Evolutionary conservation across 2,888 invertebrate genomes (phyloP), one percentile per base, ranked within the genome.

Genomic region (Merodon equestris): DNA sequence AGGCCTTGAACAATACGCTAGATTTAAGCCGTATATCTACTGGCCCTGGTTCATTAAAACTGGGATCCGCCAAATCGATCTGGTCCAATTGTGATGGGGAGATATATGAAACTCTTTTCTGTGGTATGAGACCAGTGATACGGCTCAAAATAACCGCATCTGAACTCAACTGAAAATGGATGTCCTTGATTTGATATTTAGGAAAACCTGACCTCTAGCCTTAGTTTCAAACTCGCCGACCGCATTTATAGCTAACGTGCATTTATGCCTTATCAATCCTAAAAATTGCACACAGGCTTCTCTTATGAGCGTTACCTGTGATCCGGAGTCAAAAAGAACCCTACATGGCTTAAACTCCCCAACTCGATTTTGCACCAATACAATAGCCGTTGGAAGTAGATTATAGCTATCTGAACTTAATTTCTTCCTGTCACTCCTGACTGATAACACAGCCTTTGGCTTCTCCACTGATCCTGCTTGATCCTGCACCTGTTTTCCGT

Each of bases 271-370:
- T 27, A 15, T 15, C 27, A 1, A 12, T 1, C 13, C 66, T 42
- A 14, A 34, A 64, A 10, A 57, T 56, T 5, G 36, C 63, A 27
- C 56, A 72, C n/a, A n/a, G 0, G 50, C 63, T 44, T 70, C 53
- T 10, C 54, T 70, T 18, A 70, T 54, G 1, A 61, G 17, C 10
- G 60, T 53, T 1, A 61, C n/a, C 19, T 70, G 70, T 1, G 70
- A 68, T 1, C 70, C 51, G 1, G 36, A 60, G 14, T 70, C 51
- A n/a, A n/a, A n/a, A n/a, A n/a, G n/a, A n/a, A n/a, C n/a, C n/a
- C n/a, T n/a, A n/a, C n/a, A n/a, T n/a, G n/a, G n/a, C n/a, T n/a
- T n/a, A n/a, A n/a, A n/a, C n/a, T n/a, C n/a, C n/a, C n/a, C 57
- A 13, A n/a, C 34, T 10, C 27, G 27, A 0, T 72, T 54, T 54